phyloP scores from a whole-genome alignment of 2,888 invertebrate species.

The Campopleginae sp. region DNA sequence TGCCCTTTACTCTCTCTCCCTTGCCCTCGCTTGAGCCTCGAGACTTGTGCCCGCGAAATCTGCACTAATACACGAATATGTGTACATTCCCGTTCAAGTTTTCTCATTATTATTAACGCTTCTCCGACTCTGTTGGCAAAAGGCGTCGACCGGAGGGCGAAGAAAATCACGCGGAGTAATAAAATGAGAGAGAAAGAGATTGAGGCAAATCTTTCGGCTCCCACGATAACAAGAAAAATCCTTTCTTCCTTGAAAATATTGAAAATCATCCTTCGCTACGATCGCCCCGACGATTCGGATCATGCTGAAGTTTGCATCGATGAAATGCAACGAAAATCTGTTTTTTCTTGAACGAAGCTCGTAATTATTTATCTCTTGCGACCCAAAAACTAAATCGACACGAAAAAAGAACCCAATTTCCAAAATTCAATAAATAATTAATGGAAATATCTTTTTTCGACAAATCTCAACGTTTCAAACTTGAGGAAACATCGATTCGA shows the following conservation, averaged over 20 bases:
- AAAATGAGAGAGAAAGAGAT: conserved; percentile 2
- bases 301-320: too few species aligned
- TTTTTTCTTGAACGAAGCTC: too few species aligned
- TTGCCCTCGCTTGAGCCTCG: conserved; percentile 7
- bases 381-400: too few species aligned
- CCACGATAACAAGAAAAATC: background rate
- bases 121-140: conserved; percentile 45
- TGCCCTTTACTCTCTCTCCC: background rate
- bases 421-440: too few species aligned
- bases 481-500: too few species aligned
- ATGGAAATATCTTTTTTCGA: too few species aligned
- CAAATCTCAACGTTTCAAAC: too few species aligned
- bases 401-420: too few species aligned
- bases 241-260: conserved; percentile 36
- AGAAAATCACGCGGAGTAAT: conserved; percentile 28
- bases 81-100: conserved; percentile 74
- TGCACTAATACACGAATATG: conserved; percentile 69
- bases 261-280: conserved; percentile 22
- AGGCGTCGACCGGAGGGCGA: conserved; percentile 23
- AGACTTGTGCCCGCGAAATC: conserved; percentile 18
- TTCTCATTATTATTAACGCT: conserved; percentile 82
- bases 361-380: too few species aligned
- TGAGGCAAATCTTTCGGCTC: background rate
- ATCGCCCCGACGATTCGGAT: background rate
- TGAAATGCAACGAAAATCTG: too few species aligned